Percentiles rank a stretch among this genome's conserved stretches.
These are phyloP conservation scores for Macrotrachela quadricornifera DNA, from an alignment of 1,140 invertebrate species.

Conservation along the genomic window DNA sequence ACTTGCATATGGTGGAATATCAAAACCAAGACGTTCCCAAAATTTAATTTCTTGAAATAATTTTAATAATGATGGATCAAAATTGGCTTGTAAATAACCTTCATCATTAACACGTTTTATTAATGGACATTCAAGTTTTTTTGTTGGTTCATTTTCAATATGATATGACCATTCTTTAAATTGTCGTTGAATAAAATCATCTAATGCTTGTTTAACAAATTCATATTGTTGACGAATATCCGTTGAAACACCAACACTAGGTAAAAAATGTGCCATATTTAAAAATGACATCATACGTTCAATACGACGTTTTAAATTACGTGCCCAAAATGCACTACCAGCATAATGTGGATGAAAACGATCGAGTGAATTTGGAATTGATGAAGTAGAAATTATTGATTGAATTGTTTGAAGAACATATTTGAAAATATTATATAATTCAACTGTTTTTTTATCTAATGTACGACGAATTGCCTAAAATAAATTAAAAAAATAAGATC, in stretches of 20 bases:
- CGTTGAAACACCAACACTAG: constrained; percentile 43
- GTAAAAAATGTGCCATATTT: constrained; percentile 46
- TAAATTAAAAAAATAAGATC: not conserved
- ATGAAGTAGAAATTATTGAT: too few species aligned
- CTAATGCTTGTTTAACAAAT: constrained; percentile 40
- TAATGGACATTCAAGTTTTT: constrained; percentile 44
- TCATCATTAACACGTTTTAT: constrained; percentile 40
- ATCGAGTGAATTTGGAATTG: too few species aligned
- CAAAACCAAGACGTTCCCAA: constrained; percentile 43
- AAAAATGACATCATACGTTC: constrained; percentile 35
- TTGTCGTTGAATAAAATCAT: constrained; percentile 40
- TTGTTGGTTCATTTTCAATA: constrained; percentile 36
- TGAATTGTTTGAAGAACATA: constrained; percentile 52
- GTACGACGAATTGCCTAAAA: constrained; percentile 32
- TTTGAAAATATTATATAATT: constrained; percentile 52
- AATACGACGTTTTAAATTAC: constrained; percentile 40
- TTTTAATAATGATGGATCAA: constrained; percentile 41
- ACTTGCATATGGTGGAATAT: constrained; percentile 40
- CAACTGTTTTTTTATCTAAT: constrained; percentile 33
- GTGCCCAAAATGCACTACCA: constrained; percentile 43
- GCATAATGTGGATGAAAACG: constrained; percentile 41
- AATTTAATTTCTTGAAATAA: constrained; percentile 44
- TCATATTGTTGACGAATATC: constrained; percentile 45
- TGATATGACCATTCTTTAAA: constrained; percentile 41
- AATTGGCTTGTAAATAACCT: constrained; percentile 52